Conservation (phyloP, 2,113 vertebrate species). For the Amblyopsis rosae region DNA sequence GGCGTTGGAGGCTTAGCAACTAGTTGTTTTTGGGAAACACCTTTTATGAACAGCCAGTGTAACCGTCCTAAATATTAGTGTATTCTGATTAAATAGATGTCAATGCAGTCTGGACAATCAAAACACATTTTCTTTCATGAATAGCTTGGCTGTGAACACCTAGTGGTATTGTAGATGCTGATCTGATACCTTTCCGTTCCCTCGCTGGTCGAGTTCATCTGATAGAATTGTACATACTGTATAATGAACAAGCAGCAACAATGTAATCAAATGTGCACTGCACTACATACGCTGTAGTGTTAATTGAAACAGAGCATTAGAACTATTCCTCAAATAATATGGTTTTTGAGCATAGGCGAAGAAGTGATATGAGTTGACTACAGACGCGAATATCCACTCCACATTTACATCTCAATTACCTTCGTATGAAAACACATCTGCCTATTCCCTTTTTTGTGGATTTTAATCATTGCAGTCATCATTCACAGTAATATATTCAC, state of each 20-base stretch:
- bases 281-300: constrained; percentile 16
- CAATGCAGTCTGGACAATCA: constrained; percentile 13
- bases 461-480: constrained; percentile 47
- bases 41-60: constrained; percentile 45
- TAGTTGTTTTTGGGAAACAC: constrained; percentile 57
- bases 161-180: constrained; percentile 20
- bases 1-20: constrained; percentile 48
- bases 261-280: constrained; percentile 38
- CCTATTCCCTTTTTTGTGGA: constrained; percentile 17
- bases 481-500: constrained; percentile 53
- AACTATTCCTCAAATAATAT: constrained; percentile 13
- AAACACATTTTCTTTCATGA: constrained; percentile 29
- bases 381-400: constrained; percentile 5
- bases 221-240: constrained; percentile 20
- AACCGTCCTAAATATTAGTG: constrained; percentile 38
- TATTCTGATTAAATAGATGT: constrained; percentile 46
- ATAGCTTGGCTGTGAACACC: constrained; percentile 37
- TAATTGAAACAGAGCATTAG: constrained; percentile 47
- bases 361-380: constrained; percentile 5
- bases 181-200: constrained; percentile 17
- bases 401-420: constrained; percentile 42
- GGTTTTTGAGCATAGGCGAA: not conserved
- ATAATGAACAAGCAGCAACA: constrained; percentile 31
- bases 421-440: constrained; percentile 15
- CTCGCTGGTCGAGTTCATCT: constrained; percentile 12